These are phyloP conservation scores for Oryzaephilus surinamensis DNA, from an alignment of 1,140 invertebrate genomes.

Conservation along the genomic window DNA sequence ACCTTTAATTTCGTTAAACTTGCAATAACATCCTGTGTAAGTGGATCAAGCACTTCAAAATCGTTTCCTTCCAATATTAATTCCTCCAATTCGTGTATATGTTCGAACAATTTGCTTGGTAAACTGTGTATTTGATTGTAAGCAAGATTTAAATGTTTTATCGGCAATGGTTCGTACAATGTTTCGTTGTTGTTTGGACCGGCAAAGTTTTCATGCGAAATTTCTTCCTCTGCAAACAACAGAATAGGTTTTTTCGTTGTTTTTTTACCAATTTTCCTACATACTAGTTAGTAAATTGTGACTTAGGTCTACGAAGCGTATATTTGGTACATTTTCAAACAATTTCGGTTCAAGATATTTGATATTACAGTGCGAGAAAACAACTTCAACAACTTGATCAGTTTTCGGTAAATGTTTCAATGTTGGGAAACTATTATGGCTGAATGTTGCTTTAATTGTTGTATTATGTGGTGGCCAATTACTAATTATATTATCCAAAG, in stretches of 20 bases:
- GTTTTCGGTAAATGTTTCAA: slow-evolving; percentile 36
- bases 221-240: slow-evolving; percentile 18
- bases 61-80: slow-evolving; percentile 60
- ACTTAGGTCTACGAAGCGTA: slow-evolving; percentile 60
- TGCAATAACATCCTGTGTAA: slow-evolving; percentile 48
- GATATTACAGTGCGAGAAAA: slow-evolving; percentile 41
- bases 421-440: slow-evolving; percentile 34
- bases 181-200: slow-evolving; percentile 42
- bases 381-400: slow-evolving; percentile 30
- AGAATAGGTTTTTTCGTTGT: no score
- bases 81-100: slow-evolving; percentile 50
- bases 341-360: slow-evolving; percentile 46
- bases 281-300: slow-evolving; percentile 53
- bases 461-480: slow-evolving; percentile 35
- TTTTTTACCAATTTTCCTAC: slow-evolving; percentile 1
- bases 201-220: slow-evolving; percentile 43
- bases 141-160: slow-evolving; percentile 56
- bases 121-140: slow-evolving; percentile 56
- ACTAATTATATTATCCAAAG: slow-evolving; percentile 35
- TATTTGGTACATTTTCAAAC: slow-evolving; percentile 51
- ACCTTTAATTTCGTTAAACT: slow-evolving; percentile 48
- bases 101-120: slow-evolving; percentile 57
- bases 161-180: slow-evolving; percentile 49
- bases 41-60: slow-evolving; percentile 48
- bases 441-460: slow-evolving; percentile 35